These are phyloP conservation scores for Ormyrus nitidulus DNA, from an alignment of 2,888 invertebrate genomes.

Conservation along the genomic window DNA sequence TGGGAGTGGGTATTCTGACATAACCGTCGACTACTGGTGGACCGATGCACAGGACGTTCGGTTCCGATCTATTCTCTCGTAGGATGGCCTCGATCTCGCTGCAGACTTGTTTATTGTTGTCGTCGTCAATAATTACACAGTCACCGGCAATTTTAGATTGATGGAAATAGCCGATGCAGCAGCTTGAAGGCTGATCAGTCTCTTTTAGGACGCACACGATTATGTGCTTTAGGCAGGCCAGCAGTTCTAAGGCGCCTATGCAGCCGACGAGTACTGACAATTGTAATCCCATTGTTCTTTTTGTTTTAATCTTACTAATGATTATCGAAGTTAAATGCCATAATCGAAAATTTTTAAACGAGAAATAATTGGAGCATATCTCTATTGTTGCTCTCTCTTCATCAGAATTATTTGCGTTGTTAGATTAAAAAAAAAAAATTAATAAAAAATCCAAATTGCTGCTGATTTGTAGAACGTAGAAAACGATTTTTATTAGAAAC, in stretches of 20 bases:
- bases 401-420: too few relatives aligned
- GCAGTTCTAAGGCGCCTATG: constrained; percentile 84
- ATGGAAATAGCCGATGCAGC: constrained; percentile 62
- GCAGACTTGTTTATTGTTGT: background rate
- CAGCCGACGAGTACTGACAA: constrained; percentile 86
- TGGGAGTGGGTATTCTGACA: constrained; percentile 69
- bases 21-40: constrained; percentile 60
- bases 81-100: constrained; percentile 47
- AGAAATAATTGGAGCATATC: too few relatives aligned
- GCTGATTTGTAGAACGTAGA: too few relatives aligned
- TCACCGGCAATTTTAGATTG: constrained; percentile 15
- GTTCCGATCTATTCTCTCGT: constrained; percentile 41
- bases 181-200: constrained; percentile 64
- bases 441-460: too few relatives aligned
- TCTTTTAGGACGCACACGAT: constrained; percentile 63
- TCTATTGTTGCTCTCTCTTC: too few relatives aligned
- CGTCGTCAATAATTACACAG: constrained; percentile 16
- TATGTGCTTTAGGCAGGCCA: constrained; percentile 76
- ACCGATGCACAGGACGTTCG: constrained; percentile 42
- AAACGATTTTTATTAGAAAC: too few relatives aligned
- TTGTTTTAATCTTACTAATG: background rate
- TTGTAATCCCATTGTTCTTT: constrained; percentile 81
- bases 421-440: too few relatives aligned
- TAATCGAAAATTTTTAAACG: too few relatives aligned
- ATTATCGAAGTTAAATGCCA: too few relatives aligned